Base-by-base conservation (phyloP, 1,140 invertebrate species). In the Pogonomyrmex californicus region DNA sequence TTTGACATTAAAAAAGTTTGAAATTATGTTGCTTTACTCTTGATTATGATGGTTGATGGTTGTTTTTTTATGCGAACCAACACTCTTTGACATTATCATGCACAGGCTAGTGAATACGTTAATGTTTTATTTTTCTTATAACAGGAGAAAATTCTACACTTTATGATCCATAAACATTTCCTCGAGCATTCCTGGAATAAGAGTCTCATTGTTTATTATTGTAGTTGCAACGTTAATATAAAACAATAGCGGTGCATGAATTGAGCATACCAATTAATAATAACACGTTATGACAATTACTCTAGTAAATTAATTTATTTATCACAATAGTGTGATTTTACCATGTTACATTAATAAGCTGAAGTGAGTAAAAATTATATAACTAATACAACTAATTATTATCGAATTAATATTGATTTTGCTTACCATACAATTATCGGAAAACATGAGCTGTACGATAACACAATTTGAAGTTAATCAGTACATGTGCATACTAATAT, bases 51-150 rank as follows among this genome's bases (percentile, higher is more conserved):
- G n/a, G 17, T 65, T 65, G 17, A 65, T 65, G 23, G 36, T n/a
- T 51, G 47, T n/a, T 73, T 54, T 73, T 54, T 54, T 4, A 54
- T 38, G 54, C 33, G n/a, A 17, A 2, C n/a, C 1, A 73, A 33
- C 33, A 56, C 10, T 54, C 70, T 73, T 73, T 73, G 70, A 73
- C 33, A 73, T 73, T 71, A 38, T 73, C 17, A 36, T 36, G 14
- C 9, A 38, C 4, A 73, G 17, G 54, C 0, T 5, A n/a, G n/a
- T n/a, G n/a, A 54, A 38, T 73, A 17, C 33, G 9, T 54, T 73
- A 54, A 36, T 73, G 10, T 4, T 73, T 54, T 54, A 54, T 54
- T 54, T 38, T 38, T 41, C 6, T 56, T 38, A 71, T 0, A 14
- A 38, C 23, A 73, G 17, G 17, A 7, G 63, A 66, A 73, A 49